Evolutionary conservation across 2,888 invertebrate species (phyloP), one percentile per base, ranked within the genome.

Genomic region (Leptinotarsa peninsularis): DNA sequence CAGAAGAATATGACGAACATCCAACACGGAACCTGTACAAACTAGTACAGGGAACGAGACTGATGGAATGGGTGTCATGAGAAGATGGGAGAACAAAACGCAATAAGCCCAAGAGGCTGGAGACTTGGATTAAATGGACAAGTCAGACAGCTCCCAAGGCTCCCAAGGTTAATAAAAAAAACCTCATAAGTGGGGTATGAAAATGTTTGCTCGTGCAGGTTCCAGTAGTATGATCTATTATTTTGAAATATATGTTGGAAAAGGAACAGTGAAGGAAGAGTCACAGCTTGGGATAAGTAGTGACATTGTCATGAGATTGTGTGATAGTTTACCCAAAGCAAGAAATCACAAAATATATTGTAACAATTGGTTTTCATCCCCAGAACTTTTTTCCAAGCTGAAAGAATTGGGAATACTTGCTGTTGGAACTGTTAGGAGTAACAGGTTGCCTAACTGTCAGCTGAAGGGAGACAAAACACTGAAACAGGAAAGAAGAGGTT

Each of bases 191-290:
- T 50, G 14, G 50, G 50, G 50, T 50, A 50, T 15, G 4, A 15
- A 50, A 50, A 50, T 15, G 50, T 50, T 50, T 50, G 50, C 50
- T 50, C 4, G 50, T 50, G 50, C 50, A 50, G 50, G 50, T 15
- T 50, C 14, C 50, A 50, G 54, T 54, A 0, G 7, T 54, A n/a
- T n/a, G 54, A 54, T 54, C 54, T n/a, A 54, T n/a, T 7, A 54
- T 54, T 54, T 54, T 33, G 54, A 18, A 56, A 56, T 56, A 56
- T 56, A 56, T 56, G 21, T 56, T 56, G 54, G 54, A 56, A 56
- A 21, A 56, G 21, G n/a, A n/a, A 2, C 0, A 21, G 54, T 56
- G 0, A 21, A 17, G 54, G 18, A 18, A 56, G n/a, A 18, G 18
- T 18, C 18, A 18, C 18, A 18, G 18, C 18, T 56, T 56, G 18